Evolutionary conservation across 2,888 invertebrate genomes (phyloP), one percentile per base, ranked within the genome.

Genomic region (Arge pagana): DNA sequence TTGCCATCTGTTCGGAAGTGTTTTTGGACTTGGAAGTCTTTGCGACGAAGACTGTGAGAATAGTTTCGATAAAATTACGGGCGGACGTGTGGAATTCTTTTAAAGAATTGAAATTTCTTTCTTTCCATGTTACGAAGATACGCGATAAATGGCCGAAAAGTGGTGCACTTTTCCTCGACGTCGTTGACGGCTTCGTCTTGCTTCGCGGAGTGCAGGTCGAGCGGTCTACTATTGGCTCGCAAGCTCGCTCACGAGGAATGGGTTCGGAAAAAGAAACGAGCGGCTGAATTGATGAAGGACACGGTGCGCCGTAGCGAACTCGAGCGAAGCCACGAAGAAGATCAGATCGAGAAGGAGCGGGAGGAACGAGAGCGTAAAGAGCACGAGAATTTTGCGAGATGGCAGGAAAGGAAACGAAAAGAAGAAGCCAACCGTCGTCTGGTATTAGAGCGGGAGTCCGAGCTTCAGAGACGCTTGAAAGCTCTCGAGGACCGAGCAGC

Each of bases 231-330:
- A 0, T 35, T 58, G 1, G 45, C 73, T 0, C 62, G 72, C 4
- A 76, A 74, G 1, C 72, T 78, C 0, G 63, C 76, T 3, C 78
- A 81, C 62, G 78, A 81, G 58, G 79, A 82, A 24, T 85, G 86
- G 86, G 62, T 84, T 43, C 78, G 80, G 50, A 74, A 75, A 8
- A 83, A 83, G 60, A 75, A 78, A 11, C 50, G 53, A 11, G 57
- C 54, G n/a, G 59, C 70, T 7, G 64, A 67, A 18, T 66, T 67
- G 10, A 65, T 66, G 3, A 56, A 59, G 7, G 72, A 75, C 40
- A 67, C 67, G 13, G 67, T 72, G 37, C 68, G 76, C n/a, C 50
- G 41, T 6, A 48, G 51, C 1, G 64, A 68, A 31, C 39, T 36
- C 3, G 58, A 62, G 24, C 61, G 59, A 18, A 60, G 50, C 30